Evolutionary conservation across 2,888 invertebrate genomes (phyloP).

Genomic region (Imbricaverruca yamaguchii): DNA sequence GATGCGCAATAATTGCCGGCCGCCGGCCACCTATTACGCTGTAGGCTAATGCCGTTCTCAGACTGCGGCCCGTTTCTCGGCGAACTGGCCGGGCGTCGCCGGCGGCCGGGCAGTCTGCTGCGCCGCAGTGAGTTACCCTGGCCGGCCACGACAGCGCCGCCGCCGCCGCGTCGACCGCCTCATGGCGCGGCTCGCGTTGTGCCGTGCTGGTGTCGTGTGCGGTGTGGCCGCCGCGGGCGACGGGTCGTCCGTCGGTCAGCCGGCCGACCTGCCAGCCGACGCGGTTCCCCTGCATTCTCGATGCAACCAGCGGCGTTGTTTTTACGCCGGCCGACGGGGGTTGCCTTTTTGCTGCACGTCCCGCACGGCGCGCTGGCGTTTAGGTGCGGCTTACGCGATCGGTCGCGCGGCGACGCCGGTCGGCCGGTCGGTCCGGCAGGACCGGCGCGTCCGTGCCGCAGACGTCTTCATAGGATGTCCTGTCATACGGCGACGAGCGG

Average conservation of each 20-base stretch:
- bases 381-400: conserved; percentile 4
- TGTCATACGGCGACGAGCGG: background rate
- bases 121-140: background rate
- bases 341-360: background rate
- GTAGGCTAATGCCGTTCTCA: background rate
- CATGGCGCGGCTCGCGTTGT: too few relatives aligned
- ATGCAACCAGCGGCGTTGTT: background rate
- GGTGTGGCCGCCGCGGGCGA: too few relatives aligned
- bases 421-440: too few relatives aligned
- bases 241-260: too few relatives aligned
- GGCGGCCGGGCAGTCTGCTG: background rate
- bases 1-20: background rate
- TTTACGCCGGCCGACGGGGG: background rate
- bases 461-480: background rate
- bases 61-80: background rate
- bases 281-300: background rate
- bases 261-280: background rate
- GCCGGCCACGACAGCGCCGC: too few relatives aligned
- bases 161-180: too few relatives aligned
- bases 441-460: background rate
- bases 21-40: conserved; percentile 1
- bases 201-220: too few relatives aligned
- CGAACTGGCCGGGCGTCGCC: background rate
- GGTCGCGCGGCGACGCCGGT: background rate
- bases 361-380: background rate